Conservation (phyloP, 2,888 invertebrate genomes). For the Chaetoderma sp. region DNA sequence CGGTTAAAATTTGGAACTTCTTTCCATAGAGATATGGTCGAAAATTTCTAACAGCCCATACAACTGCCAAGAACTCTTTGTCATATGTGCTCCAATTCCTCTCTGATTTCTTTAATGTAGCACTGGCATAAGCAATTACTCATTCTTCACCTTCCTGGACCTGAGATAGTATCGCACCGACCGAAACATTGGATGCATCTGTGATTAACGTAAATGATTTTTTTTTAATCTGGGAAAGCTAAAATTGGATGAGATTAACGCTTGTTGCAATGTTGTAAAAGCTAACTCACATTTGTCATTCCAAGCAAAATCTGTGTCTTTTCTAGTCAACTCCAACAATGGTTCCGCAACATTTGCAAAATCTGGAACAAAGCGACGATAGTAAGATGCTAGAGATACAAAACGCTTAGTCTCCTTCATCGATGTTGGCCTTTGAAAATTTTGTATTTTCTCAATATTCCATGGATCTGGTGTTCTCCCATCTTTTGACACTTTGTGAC, state of each 20-base stretch:
- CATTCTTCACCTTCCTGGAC: constrained; percentile 22
- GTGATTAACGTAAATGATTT: constrained; percentile 24
- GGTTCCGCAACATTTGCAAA: constrained; percentile 28
- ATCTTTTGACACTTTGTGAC: constrained; percentile 23
- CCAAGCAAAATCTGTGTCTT: constrained; percentile 13
- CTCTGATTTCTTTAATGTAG: constrained; percentile 23
- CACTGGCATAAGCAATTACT: constrained; percentile 32
- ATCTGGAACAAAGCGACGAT: constrained; percentile 15
- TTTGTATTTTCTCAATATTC: constrained; percentile 11
- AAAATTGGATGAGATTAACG: constrained; percentile 6
- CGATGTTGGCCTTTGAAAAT: constrained; percentile 18
- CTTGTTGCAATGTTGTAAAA: constrained; percentile 10
- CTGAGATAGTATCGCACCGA: constrained; percentile 29
- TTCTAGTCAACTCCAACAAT: constrained; percentile 22
- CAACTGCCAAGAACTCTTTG: constrained; percentile 34
- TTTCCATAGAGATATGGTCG: constrained; percentile 32
- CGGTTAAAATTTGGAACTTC: constrained; percentile 18
- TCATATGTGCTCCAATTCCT: constrained; percentile 26
- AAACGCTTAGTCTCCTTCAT: constrained; percentile 22
- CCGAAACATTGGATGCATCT: constrained; percentile 26
- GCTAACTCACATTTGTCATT: constrained; percentile 18
- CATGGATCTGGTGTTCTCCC: constrained; percentile 22
- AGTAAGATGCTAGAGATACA: constrained; percentile 22
- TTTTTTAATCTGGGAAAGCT: constrained; percentile 16
- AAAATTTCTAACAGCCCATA: constrained; percentile 27